phyloP scores from a whole-genome alignment of 2,113 vertebrate species.

The Microcebus lehilahytsara region DNA sequence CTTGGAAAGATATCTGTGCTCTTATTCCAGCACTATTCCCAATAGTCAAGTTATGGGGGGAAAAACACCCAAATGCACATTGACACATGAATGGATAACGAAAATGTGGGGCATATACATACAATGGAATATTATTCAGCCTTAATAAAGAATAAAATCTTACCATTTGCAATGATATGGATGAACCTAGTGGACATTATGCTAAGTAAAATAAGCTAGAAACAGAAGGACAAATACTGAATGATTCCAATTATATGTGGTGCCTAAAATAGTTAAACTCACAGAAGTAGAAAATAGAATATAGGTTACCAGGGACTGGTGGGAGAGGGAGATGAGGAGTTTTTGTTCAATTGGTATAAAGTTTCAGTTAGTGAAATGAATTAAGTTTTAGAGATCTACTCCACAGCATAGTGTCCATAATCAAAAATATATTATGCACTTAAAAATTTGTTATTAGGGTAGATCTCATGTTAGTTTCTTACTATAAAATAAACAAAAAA shows the following conservation, averaged over 20 bases:
- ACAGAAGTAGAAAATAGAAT: neutral
- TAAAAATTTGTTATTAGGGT: neutral
- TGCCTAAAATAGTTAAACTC: neutral
- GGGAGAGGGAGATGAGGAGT: neutral
- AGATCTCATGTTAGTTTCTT: neutral
- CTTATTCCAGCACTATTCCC: neutral
- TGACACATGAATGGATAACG: neutral
- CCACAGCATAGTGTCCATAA: neutral
- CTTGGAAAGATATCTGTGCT: neutral
- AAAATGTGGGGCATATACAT: neutral
- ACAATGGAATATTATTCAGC: neutral
- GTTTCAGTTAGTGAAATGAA: neutral
- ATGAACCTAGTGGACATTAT: neutral
- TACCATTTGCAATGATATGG: neutral
- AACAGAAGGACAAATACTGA: neutral
- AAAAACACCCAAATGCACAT: neutral
- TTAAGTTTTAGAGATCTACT: neutral
- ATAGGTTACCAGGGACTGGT: rapidly evolving
- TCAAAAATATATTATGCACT: neutral
- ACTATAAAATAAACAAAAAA: neutral
- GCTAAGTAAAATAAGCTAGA: neutral
- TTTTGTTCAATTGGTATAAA: neutral
- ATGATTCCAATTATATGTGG: neutral
- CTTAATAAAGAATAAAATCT: neutral
- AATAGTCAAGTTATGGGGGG: neutral